Conservation (phyloP, 2,797 vertebrate genomes). For the Coregonus ussuriensis region DNA sequence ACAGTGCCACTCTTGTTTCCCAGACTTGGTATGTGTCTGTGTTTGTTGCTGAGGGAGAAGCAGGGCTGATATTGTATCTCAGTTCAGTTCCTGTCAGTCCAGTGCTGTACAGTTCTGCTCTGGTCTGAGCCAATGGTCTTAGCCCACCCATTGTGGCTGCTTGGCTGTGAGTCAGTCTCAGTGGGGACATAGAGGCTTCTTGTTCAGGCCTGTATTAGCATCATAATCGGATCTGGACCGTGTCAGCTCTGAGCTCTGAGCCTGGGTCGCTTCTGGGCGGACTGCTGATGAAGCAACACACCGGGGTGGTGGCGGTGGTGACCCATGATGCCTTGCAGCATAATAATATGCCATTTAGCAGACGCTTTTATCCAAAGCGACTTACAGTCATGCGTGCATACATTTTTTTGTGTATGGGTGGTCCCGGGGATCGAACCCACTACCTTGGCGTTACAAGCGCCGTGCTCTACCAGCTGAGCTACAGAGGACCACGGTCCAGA, state of each 20-base stretch:
- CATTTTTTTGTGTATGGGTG: too few species aligned
- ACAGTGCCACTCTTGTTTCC: neutral
- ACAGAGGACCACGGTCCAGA: too few species aligned
- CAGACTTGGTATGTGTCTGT: neutral
- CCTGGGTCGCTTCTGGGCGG: slow-evolving; percentile 8
- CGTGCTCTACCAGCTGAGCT: too few species aligned
- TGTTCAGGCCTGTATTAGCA: slow-evolving; percentile 64
- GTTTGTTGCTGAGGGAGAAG: neutral
- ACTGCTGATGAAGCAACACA: slow-evolving; percentile 60
- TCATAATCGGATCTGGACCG: slow-evolving; percentile 69
- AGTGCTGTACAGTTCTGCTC: neutral
- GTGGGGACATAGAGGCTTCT: slow-evolving; percentile 56
- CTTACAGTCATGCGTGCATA: too few species aligned
- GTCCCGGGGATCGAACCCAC: too few species aligned
- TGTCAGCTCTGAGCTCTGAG: slow-evolving; percentile 53
- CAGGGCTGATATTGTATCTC: neutral
- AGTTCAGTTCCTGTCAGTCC: neutral
- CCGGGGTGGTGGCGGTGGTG: slow-evolving; percentile 26
- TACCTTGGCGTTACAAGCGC: too few species aligned
- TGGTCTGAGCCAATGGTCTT: neutral
- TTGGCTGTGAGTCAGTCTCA: slow-evolving; percentile 32
- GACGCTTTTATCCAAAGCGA: too few species aligned
- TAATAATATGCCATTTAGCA: too few species aligned
- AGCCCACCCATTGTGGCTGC: slow-evolving; percentile 8
- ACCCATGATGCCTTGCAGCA: slow-evolving; percentile 64